phyloP scores from a whole-genome alignment of 2,113 vertebrate genomes.

The Odontesthes bonariensis region DNA sequence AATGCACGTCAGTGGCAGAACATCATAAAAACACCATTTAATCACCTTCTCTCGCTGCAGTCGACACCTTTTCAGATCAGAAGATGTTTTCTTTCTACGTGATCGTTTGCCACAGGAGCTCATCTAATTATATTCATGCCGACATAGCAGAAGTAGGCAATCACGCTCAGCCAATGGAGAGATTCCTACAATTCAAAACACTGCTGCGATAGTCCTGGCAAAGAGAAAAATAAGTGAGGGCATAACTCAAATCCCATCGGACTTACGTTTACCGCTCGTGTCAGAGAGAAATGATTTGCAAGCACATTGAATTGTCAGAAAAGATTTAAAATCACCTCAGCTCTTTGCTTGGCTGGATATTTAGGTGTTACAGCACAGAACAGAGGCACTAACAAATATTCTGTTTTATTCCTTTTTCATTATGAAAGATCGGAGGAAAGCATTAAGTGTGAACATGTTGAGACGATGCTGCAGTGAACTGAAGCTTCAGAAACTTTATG shows the following conservation, averaged over 20 bases:
- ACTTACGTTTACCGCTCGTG: slow-evolving; percentile 15
- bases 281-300: slow-evolving; percentile 19
- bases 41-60: no score
- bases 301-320: slow-evolving; percentile 3
- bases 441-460: no score
- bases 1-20: background rate
- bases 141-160: slow-evolving; percentile 40
- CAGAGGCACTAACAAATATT: no score
- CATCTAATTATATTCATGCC: slow-evolving; percentile 55
- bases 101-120: slow-evolving; percentile 37
- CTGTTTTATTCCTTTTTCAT: no score
- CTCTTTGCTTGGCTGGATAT: background rate
- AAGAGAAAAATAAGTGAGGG: slow-evolving; percentile 21
- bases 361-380: no score
- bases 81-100: slow-evolving; percentile 28
- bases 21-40: background rate
- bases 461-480: no score
- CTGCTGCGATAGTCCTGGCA: slow-evolving; percentile 5
- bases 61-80: slow-evolving; percentile 11
- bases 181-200: slow-evolving; percentile 35
- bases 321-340: slow-evolving; percentile 21
- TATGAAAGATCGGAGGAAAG: no score
- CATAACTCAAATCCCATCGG: background rate
- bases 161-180: slow-evolving; percentile 35
- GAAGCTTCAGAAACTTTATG: no score